A percentile compares a stretch with the other conserved stretches of the same genome.
Evolutionary conservation across 2,113 vertebrate species (phyloP).

Genomic region (Salminus brasiliensis): DNA sequence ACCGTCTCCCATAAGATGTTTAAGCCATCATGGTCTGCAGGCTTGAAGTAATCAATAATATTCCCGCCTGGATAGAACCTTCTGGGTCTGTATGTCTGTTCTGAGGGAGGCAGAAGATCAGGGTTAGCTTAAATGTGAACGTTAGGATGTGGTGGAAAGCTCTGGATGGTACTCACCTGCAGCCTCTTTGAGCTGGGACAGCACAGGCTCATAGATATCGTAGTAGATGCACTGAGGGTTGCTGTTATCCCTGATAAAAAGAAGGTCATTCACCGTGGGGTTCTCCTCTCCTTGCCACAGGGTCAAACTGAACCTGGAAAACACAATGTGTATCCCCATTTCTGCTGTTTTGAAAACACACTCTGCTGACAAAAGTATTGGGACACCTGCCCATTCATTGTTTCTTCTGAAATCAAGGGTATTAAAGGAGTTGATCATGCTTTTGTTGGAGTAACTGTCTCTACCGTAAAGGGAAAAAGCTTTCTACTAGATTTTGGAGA

Average conservation of each 20-base stretch:
- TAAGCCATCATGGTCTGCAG: slow-evolving; percentile 57
- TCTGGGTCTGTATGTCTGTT: slow-evolving; percentile 54
- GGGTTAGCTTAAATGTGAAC: not conserved
- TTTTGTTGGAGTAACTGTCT: too few species aligned
- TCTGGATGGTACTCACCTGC: slow-evolving; percentile 66
- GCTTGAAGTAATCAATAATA: slow-evolving; percentile 74
- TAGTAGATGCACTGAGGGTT: slow-evolving; percentile 80
- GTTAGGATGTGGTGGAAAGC: not conserved
- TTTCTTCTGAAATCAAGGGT: too few species aligned
- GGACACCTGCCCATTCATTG: too few species aligned
- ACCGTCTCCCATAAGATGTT: slow-evolving; percentile 69
- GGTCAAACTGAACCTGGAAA: slow-evolving; percentile 81
- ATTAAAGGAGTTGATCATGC: too few species aligned
- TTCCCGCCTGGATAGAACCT: slow-evolving; percentile 80
- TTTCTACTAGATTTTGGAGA: too few species aligned
- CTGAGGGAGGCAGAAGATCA: slow-evolving; percentile 43
- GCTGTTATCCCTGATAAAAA: slow-evolving; percentile 83
- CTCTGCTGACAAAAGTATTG: too few species aligned
- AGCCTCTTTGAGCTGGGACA: slow-evolving; percentile 78
- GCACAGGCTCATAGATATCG: slow-evolving; percentile 83
- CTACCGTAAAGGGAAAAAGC: too few species aligned
- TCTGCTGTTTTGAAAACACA: too few species aligned
- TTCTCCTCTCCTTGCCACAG: slow-evolving; percentile 80
- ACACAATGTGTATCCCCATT: not conserved
- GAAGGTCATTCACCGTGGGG: slow-evolving; percentile 78